Evolutionary conservation across 2,113 vertebrate genomes (phyloP).

Genomic region (Macrotis lagotis): DNA sequence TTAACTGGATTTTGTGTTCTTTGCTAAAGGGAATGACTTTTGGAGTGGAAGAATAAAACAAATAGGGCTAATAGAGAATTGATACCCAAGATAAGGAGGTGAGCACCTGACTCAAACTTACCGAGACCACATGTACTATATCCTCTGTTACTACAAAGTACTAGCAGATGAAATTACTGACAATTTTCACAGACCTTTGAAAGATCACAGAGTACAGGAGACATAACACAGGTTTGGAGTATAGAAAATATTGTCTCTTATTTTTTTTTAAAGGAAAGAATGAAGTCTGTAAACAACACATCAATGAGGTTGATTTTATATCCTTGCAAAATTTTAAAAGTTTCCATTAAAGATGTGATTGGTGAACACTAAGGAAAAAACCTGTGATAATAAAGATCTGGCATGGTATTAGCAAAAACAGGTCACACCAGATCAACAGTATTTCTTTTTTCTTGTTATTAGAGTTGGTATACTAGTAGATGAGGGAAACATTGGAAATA

Average conservation of each 20-base stretch:
- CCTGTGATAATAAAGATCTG: not conserved
- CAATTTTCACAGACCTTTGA: not conserved
- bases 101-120: not conserved
- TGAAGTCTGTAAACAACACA: not conserved
- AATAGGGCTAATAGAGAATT: not conserved
- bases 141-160: not conserved
- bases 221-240: not conserved
- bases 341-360: not conserved
- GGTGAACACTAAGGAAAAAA: not conserved
- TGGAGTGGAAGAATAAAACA: not conserved
- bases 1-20: not conserved
- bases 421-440: not conserved
- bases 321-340: not conserved
- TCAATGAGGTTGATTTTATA: not conserved
- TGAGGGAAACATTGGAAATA: not conserved
- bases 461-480: not conserved
- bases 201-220: not conserved
- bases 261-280: not conserved
- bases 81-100: not conserved
- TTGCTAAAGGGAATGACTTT: not conserved
- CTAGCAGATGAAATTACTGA: not conserved
- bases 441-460: not conserved
- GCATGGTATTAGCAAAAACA: not conserved
- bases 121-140: not conserved
- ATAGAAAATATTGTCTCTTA: not conserved